phyloP scores from a whole-genome alignment of 2,113 vertebrate species.

The Pipa parva region DNA sequence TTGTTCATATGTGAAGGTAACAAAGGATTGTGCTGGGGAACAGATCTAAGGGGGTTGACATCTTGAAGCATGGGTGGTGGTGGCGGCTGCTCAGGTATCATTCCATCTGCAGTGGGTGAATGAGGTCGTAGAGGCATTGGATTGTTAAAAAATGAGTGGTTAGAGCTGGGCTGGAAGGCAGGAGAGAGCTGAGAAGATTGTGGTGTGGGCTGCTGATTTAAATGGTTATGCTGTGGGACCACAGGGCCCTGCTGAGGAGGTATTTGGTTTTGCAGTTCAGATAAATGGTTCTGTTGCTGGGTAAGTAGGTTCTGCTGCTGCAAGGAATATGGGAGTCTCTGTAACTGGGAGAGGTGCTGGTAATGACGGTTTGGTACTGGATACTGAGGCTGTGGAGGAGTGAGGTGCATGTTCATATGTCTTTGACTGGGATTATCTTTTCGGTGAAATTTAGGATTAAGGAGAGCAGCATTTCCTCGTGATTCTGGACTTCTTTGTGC shows the following conservation, averaged over 20 bases:
- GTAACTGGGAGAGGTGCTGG: conserved; percentile 76
- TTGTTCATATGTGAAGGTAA: conserved; percentile 79
- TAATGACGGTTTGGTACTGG: conserved; percentile 69
- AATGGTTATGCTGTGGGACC: conserved; percentile 68
- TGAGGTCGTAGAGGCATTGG: conserved; percentile 77
- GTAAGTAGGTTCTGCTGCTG: conserved; percentile 64
- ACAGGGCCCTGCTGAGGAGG: conserved; percentile 70
- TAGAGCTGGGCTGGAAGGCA: conserved; percentile 73
- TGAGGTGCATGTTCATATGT: conserved; percentile 82
- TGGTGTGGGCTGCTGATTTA: conserved; percentile 61
- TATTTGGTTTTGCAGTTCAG: conserved; percentile 64
- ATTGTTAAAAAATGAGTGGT: conserved; percentile 77
- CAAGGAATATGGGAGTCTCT: conserved; percentile 78
- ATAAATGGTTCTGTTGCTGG: conserved; percentile 65
- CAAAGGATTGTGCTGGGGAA: conserved; percentile 74
- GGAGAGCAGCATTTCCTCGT: conserved; percentile 70
- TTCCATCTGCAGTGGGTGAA: conserved; percentile 79
- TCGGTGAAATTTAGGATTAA: conserved; percentile 79
- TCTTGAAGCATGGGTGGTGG: conserved; percentile 68
- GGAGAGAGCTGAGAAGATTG: conserved; percentile 75
- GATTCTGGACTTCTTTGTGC: conserved; percentile 83
- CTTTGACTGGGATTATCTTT: conserved; percentile 85
- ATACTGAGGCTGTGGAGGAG: conserved; percentile 77
- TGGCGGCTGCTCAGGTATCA: conserved; percentile 66
- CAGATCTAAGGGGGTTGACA: conserved; percentile 75